phyloP scores from a whole-genome alignment of 2,113 vertebrate genomes.

The Epinephelus cyanopodus region DNA sequence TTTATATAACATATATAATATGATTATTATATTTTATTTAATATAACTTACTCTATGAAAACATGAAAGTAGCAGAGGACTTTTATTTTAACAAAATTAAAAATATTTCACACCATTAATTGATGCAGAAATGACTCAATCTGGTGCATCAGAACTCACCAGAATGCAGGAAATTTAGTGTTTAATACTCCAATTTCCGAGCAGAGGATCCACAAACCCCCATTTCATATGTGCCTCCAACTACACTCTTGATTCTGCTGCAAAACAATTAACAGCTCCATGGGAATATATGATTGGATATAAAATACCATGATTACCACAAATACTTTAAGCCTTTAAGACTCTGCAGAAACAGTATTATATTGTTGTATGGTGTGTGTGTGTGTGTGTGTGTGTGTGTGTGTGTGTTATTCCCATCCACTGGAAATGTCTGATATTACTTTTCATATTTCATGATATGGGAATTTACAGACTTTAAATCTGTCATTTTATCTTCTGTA shows the following conservation, averaged over 20 bases:
- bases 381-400: slow-evolving; percentile 14
- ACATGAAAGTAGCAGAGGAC: no score
- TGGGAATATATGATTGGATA: slow-evolving; percentile 9
- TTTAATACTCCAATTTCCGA: no score
- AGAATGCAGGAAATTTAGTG: no score
- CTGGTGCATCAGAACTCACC: no score
- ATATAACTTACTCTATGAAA: no score
- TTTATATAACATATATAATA: no score
- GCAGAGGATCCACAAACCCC: no score
- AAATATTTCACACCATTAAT: no score
- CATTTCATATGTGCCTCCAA: no score
- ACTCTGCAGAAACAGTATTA: slow-evolving; percentile 19
- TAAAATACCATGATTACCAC: slow-evolving; percentile 8
- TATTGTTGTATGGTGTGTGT: not conserved
- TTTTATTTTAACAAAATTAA: no score
- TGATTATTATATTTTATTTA: no score
- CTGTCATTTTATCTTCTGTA: not conserved
- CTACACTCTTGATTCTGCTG: not conserved
- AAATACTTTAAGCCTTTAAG: slow-evolving; percentile 56
- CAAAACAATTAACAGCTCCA: slow-evolving; percentile 12
- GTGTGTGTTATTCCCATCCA: not conserved
- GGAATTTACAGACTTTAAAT: not conserved
- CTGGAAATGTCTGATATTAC: not conserved
- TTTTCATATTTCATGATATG: not conserved
- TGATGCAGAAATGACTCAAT: no score